Conservation (phyloP, 2,797 vertebrate species). For the Hypotaenidia philippensis region DNA sequence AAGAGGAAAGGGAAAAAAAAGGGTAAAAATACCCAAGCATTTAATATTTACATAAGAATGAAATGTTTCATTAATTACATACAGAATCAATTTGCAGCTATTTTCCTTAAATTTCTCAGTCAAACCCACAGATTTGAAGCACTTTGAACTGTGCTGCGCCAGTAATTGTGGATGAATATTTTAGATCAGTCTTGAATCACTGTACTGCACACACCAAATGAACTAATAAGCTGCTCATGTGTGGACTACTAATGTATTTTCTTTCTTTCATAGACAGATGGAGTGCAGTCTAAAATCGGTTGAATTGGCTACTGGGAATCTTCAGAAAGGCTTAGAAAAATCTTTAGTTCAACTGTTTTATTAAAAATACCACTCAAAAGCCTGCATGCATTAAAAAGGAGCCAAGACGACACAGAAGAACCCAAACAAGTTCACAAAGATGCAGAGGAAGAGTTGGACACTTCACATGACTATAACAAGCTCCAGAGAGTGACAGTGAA, state of each 20-base stretch:
- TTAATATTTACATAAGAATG: constrained; percentile 69
- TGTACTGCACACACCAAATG: constrained; percentile 76
- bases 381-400: neutral
- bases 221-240: constrained; percentile 85
- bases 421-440: neutral
- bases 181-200: constrained; percentile 81
- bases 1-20: neutral
- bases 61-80: constrained; percentile 76
- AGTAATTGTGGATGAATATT: constrained; percentile 87
- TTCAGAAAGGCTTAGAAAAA: constrained; percentile 37
- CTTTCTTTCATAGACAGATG: constrained; percentile 69
- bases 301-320: constrained; percentile 40
- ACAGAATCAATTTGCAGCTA: constrained; percentile 76
- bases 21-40: constrained; percentile 1
- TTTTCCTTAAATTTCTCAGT: constrained; percentile 75
- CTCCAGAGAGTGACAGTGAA: neutral
- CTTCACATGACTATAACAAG: neutral
- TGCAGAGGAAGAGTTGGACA: neutral
- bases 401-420: neutral
- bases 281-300: constrained; percentile 52
- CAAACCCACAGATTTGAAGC: constrained; percentile 74
- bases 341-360: constrained; percentile 27
- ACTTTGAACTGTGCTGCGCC: constrained; percentile 76
- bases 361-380: constrained; percentile 23
- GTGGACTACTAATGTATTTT: constrained; percentile 81